Evolutionary conservation across 2,797 vertebrate genomes (phyloP).

Genomic region (Salarias fasciatus): DNA sequence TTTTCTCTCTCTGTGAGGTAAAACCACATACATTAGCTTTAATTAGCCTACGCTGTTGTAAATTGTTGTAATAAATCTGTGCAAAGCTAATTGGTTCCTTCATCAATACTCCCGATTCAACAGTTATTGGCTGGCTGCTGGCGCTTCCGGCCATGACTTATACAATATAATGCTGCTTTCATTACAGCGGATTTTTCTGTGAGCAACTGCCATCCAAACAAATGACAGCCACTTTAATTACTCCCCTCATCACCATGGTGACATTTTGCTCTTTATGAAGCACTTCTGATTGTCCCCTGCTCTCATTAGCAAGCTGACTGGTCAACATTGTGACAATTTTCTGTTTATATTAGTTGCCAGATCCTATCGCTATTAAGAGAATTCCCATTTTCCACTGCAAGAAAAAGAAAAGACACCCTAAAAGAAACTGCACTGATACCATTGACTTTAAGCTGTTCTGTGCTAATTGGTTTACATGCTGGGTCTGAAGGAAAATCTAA

Average conservation of each 20-base stretch:
- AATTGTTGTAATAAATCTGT: not conserved
- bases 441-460: not conserved
- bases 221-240: not conserved
- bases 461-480: constrained; percentile 6
- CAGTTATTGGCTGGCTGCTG: constrained; percentile 3
- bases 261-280: not conserved
- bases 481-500: constrained; percentile 17
- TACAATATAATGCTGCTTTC: too few species aligned
- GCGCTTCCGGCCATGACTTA: not conserved
- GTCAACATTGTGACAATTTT: not conserved
- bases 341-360: not conserved
- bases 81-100: not conserved
- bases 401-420: not conserved
- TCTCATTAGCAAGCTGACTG: not conserved
- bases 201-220: not conserved
- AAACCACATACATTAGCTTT: not conserved
- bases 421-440: not conserved
- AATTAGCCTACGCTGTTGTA: not conserved
- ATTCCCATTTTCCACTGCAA: not conserved
- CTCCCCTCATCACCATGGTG: not conserved
- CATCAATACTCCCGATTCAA: constrained; percentile 2
- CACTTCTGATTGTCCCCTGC: not conserved
- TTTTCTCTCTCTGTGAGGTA: not conserved
- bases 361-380: not conserved
- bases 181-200: not conserved